Conservation (phyloP, 2,888 invertebrate genomes). For the Salpingus planirostris region DNA sequence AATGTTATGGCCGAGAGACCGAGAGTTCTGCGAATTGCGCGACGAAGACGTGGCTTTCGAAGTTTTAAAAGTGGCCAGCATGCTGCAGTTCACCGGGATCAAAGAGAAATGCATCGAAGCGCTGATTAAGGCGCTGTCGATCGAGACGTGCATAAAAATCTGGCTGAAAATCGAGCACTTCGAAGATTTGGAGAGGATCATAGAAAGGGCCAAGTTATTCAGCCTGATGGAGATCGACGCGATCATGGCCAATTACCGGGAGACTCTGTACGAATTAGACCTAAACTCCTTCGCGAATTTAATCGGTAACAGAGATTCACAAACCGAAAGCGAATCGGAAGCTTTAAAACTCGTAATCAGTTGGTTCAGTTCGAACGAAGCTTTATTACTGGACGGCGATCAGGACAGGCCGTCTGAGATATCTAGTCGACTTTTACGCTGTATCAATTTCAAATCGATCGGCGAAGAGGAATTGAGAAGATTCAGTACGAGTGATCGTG, state of each 20-base stretch:
- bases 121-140: constrained; percentile 22
- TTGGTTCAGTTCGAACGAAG: constrained; percentile 31
- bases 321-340: constrained; percentile 29
- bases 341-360: constrained; percentile 36
- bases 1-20: constrained; percentile 29
- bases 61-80: constrained; percentile 36
- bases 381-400: no score
- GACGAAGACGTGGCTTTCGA: constrained; percentile 30
- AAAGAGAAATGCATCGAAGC: constrained; percentile 26
- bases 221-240: constrained; percentile 31
- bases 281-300: constrained; percentile 33
- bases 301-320: constrained; percentile 32
- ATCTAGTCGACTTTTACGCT: constrained; percentile 29
- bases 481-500: constrained; percentile 29
- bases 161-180: constrained; percentile 32
- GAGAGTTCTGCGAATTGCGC: constrained; percentile 20
- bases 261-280: constrained; percentile 27
- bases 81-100: constrained; percentile 39
- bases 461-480: constrained; percentile 23
- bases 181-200: no score
- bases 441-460: constrained; percentile 30
- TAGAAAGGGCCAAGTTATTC: constrained; percentile 35
- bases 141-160: constrained; percentile 31
- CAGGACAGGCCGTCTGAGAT: constrained; percentile 9
- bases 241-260: no score